Evolutionary conservation across 2,113 vertebrate genomes (phyloP).

Genomic region (Percina caprodes): DNA sequence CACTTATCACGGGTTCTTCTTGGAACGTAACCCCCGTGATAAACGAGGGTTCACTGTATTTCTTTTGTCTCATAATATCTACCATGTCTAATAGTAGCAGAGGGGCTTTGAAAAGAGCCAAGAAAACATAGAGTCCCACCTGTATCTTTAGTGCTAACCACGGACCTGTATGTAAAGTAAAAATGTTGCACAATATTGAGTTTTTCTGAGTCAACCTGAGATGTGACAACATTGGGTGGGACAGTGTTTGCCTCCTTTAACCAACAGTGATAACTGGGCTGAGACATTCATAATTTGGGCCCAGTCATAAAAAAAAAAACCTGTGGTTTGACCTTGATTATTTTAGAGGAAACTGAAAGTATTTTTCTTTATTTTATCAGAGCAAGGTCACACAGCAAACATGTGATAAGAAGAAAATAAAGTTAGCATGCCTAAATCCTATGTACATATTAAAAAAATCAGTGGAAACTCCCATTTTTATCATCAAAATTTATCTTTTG

Average conservation of each 20-base stretch:
- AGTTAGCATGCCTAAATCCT: background rate
- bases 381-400: slow-evolving; percentile 10
- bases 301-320: background rate
- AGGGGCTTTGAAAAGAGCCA: background rate
- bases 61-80: background rate
- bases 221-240: slow-evolving; percentile 15
- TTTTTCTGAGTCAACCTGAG: slow-evolving; percentile 32
- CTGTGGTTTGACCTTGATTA: slow-evolving; percentile 20
- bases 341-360: background rate
- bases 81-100: background rate
- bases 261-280: slow-evolving; percentile 47
- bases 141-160: background rate
- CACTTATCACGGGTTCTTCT: too few relatives aligned
- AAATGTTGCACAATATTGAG: slow-evolving; percentile 30
- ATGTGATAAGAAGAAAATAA: slow-evolving; percentile 13
- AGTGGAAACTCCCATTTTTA: background rate
- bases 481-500: background rate
- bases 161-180: background rate
- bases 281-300: slow-evolving; percentile 18
- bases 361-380: slow-evolving; percentile 3
- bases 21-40: too few relatives aligned
- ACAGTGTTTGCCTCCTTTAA: slow-evolving; percentile 38
- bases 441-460: background rate
- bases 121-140: background rate
- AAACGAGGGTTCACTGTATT: too few relatives aligned